A percentile compares a stretch with the other conserved stretches of the same genome.
phyloP scores from a whole-genome alignment of 64 coral and sea anemone genomes.

The Acropora tenuis region DNA sequence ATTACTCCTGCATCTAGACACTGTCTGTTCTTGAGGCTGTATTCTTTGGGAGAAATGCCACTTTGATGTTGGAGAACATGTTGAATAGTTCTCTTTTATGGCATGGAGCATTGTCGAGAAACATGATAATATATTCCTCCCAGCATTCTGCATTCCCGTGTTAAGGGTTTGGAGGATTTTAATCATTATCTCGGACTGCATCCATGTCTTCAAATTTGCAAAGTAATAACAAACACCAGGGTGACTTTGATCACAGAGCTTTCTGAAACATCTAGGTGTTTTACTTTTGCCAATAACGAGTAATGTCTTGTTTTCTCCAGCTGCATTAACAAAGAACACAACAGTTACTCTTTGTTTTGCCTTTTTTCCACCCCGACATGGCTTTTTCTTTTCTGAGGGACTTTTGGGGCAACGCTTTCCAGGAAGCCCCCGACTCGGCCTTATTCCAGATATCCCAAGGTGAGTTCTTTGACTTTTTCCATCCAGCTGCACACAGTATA shows the following conservation, averaged over 20 bases:
- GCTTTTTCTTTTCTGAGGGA: neutral
- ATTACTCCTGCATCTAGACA: no score
- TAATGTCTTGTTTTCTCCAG: no score
- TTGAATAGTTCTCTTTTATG: no score
- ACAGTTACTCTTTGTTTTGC: constrained; percentile 3
- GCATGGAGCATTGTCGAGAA: no score
- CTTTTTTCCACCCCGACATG: neutral
- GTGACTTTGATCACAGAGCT: neutral
- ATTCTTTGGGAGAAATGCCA: no score
- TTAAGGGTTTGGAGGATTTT: neutral
- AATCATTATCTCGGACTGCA: no score
- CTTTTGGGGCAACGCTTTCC: neutral
- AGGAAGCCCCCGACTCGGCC: neutral
- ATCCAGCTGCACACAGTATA: neutral
- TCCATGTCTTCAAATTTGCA: neutral
- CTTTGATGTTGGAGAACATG: no score
- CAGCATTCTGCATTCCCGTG: neutral
- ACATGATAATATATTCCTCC: neutral
- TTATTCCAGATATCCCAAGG: neutral
- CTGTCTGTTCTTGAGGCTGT: no score
- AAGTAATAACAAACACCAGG: neutral
- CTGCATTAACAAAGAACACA: neutral
- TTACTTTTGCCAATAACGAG: neutral
- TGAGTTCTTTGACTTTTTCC: neutral
- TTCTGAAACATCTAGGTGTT: neutral